Evolutionary conservation across 2,888 invertebrate species (phyloP), one percentile per base, ranked within the genome.

Genomic region (Leptopterna dolabrata): DNA sequence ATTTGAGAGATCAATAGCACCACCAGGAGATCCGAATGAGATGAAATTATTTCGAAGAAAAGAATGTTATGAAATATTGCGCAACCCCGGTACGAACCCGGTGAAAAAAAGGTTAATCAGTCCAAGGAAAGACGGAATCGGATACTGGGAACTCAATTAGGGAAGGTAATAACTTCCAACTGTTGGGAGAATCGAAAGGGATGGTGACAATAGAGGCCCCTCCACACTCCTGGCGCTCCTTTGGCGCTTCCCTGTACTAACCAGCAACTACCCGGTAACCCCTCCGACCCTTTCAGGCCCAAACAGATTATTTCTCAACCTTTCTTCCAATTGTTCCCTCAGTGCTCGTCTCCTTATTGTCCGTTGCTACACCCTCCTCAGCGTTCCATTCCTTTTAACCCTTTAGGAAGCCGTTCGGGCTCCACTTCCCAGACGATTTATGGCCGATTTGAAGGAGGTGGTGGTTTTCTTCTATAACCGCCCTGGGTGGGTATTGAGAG

Each of bases 241-340:
- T 63, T 24, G 55, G 19, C 19, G 55, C 19, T 19, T 19, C 16
- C 24, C 63, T 24, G 63, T 11, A 24, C 63, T 63, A 63, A 24
- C 63, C 63, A 24, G 63, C 63, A 24, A 63, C 63, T 63, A 63
- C 63, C 51, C 63, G 24, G 11, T 24, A 63, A 11, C 63, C 73
- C 71, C 29, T 71, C 27, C 41, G 2, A 41, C 73, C 36, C 73
- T 30, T 73, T 30, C 14, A 36, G 36, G 36, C 41, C 36, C 73
- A 73, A 73, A 73, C 73, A 73, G 36, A 73, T 73, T 73, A 73
- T 73, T 73, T 73, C 73, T 73, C 73, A 73, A 73, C 73, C 73
- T n/a, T 29, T 73, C 73, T 73, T 41, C 19, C 73, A 73, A 73
- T 73, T 73, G 73, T 73, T 73, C 73, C 73, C 36, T 41, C 73